phyloP scores from a whole-genome alignment of 2,797 vertebrate genomes.

The Sebastes baramenuke region DNA sequence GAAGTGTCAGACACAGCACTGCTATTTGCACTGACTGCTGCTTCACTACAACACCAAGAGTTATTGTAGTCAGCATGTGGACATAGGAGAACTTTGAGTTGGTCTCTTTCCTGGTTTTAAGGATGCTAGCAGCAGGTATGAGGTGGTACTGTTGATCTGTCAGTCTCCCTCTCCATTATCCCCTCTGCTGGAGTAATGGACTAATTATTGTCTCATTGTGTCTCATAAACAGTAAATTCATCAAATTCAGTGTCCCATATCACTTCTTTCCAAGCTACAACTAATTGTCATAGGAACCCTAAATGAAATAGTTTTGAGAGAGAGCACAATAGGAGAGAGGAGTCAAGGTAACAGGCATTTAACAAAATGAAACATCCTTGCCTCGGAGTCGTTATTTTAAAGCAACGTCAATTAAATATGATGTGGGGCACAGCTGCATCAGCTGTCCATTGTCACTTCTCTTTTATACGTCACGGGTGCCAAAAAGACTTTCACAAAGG shows the following conservation, averaged over 20 bases:
- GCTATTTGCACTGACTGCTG: constrained; percentile 8
- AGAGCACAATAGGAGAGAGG: too few relatives aligned
- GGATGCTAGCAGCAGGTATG: background rate
- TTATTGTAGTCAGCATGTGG: background rate
- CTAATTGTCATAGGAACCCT: too few relatives aligned
- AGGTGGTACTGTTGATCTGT: background rate
- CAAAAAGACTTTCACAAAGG: background rate
- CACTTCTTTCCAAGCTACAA: too few relatives aligned
- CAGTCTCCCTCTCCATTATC: background rate
- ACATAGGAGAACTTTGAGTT: background rate
- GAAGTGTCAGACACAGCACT: constrained; percentile 5
- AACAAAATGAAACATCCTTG: too few relatives aligned
- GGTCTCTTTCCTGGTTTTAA: background rate
- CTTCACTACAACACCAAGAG: background rate
- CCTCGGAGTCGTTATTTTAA: too few relatives aligned
- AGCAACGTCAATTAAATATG: too few relatives aligned
- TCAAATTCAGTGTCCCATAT: too few relatives aligned
- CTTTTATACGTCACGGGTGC: background rate
- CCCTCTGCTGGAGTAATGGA: background rate
- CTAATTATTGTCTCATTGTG: too few relatives aligned
- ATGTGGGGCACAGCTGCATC: too few relatives aligned
- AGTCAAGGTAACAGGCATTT: too few relatives aligned
- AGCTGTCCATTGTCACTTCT: background rate
- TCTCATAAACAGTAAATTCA: too few relatives aligned
- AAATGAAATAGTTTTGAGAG: too few relatives aligned